Evolutionary conservation across 2,888 invertebrate species (phyloP), one percentile per base, ranked within the genome.

Genomic region (Leptopilina myrica): DNA sequence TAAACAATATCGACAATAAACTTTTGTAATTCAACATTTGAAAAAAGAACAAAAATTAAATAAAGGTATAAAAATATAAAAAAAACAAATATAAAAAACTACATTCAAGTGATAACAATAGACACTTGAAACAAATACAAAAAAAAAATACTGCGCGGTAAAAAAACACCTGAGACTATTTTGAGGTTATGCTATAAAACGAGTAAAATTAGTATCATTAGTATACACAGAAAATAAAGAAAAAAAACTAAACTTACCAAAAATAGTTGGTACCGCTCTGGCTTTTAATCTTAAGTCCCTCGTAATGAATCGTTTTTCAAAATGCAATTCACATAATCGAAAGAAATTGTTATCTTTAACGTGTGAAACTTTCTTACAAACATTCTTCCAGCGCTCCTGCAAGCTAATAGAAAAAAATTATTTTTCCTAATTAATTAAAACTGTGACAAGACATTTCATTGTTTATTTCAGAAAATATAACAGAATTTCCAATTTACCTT

Each of bases 321-420:
- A 88, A 46, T 88, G 87, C 5, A 88, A 65, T 79, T 88, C 85
- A 20, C 88, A 88, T 1, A 88, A 15, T 1, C 79, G 56, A 7
- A 79, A 26, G 14, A 64, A 15, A 12, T 78, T 73, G 15, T 81
- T 67, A 1, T n/a, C n/a, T 20, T 8, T 33, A 73, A 14, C 6
- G 11, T 53, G 8, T 5, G 33, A 56, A 14, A 40, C 33, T 56
- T 20, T 33, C 5, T 80, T 76, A 53, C 85, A 87, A 64, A 82
- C 84, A 5, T 77, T 80, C 6, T 84, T 12, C 88, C 88, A 88
- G n/a, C 82, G 73, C 11, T 15, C 15, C 6, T 62, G 15, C 8
- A 62, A 53, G n/a, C 33, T 26, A 73, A 6, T 33, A 33, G 20
- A 62, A 8, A 62, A 20, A 15, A 15, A 62, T 12, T 1, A 62